A percentile compares a stretch with the other conserved stretches of the same genome.
These are phyloP conservation scores for Polydrusus pterygomalis DNA, from an alignment of 2,888 invertebrate species.

Conservation along the genomic window DNA sequence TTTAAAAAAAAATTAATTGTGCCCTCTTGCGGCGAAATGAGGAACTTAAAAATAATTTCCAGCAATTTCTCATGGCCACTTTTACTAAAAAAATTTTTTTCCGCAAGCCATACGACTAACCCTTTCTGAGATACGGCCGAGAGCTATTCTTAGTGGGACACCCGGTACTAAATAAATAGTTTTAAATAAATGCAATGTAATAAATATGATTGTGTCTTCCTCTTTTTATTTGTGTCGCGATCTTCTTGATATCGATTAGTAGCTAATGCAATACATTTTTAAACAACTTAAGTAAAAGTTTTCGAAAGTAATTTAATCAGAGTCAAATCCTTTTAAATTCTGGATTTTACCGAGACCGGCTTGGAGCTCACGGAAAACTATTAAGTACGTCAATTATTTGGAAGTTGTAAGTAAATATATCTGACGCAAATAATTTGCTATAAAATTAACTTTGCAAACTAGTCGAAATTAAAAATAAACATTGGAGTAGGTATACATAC, in stretches of 20 bases:
- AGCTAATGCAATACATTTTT: background rate
- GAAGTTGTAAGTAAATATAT: constrained; percentile 20
- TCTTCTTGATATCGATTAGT: background rate
- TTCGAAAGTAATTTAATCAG: constrained; percentile 38
- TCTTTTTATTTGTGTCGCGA: too few species aligned
- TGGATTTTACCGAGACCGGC: constrained; percentile 21
- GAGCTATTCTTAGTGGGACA: too few species aligned
- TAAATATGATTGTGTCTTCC: too few species aligned
- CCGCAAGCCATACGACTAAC: too few species aligned
- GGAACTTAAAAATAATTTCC: too few species aligned
- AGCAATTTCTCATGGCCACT: too few species aligned
- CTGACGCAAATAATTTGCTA: constrained; percentile 25
- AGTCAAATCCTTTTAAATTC: constrained; percentile 28
- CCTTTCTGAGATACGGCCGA: too few species aligned
- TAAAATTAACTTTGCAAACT: constrained; percentile 23
- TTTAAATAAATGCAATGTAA: too few species aligned
- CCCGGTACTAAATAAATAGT: too few species aligned
- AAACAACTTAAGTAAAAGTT: constrained; percentile 6
- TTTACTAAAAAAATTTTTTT: too few species aligned
- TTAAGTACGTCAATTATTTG: constrained; percentile 37
- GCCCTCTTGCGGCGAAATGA: too few species aligned
- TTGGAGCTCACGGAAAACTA: constrained; percentile 19
- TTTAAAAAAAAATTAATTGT: too few species aligned
- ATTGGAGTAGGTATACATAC: background rate
- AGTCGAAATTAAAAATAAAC: constrained; percentile 13